phyloP scores from a whole-genome alignment of 2,113 vertebrate species.

The Nerophis lumbriciformis region DNA sequence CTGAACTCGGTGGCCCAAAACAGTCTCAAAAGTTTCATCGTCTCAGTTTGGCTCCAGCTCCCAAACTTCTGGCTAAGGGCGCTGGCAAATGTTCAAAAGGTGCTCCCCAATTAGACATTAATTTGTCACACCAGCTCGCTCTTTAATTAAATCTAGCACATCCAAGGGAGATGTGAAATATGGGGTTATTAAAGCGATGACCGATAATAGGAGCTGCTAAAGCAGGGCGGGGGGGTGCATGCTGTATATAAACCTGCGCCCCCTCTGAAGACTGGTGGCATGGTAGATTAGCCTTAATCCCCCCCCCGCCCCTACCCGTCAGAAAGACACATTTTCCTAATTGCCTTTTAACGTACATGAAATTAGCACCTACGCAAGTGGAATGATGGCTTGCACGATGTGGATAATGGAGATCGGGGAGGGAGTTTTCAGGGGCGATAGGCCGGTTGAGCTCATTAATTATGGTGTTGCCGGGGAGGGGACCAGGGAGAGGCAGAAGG shows the following conservation, averaged over 20 bases:
- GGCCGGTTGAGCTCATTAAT: constrained; percentile 64
- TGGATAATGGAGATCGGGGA: constrained; percentile 51
- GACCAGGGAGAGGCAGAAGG: constrained; percentile 32
- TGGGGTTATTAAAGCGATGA: constrained; percentile 73
- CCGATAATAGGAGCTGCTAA: constrained; percentile 69
- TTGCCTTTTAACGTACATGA: constrained; percentile 73
- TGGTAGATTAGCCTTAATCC: constrained; percentile 69
- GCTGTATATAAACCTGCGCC: constrained; percentile 38
- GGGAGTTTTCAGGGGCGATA: constrained; percentile 39
- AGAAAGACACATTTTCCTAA: constrained; percentile 70
- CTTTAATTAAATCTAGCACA: constrained; percentile 76
- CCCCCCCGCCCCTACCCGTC: constrained; percentile 47
- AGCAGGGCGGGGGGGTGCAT: constrained; percentile 27
- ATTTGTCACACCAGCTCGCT: constrained; percentile 67
- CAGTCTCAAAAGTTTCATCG: too few relatives aligned
- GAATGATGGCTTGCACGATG: constrained; percentile 55
- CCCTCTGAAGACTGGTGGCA: constrained; percentile 54
- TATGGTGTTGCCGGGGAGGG: constrained; percentile 55
- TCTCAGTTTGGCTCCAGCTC: neutral
- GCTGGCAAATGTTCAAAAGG: constrained; percentile 54
- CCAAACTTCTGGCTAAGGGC: constrained; percentile 24
- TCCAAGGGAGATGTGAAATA: constrained; percentile 68
- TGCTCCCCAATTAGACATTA: constrained; percentile 69
- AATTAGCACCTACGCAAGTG: constrained; percentile 68
- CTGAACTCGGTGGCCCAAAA: too few relatives aligned